These are phyloP conservation scores for Parotocinclus haroldoi DNA, from an alignment of 2,797 vertebrate genomes.

Conservation along the genomic window DNA sequence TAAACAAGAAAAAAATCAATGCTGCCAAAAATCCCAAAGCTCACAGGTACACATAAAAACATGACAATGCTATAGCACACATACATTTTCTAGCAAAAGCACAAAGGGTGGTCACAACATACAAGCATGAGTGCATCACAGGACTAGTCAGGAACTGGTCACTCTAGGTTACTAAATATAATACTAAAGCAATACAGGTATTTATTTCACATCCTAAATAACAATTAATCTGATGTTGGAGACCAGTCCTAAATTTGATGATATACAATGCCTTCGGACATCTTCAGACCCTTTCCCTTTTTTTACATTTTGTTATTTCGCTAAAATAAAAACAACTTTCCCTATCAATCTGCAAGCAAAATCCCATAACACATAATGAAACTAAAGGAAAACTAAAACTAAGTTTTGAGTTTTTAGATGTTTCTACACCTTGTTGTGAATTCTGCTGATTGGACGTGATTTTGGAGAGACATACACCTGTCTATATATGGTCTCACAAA, in stretches of 20 bases:
- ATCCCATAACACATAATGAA: no score
- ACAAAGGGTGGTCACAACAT: slow-evolving; percentile 1
- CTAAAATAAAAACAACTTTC: no score
- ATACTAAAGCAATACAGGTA: slow-evolving; percentile 57
- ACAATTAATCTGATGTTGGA: slow-evolving; percentile 80
- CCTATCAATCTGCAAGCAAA: no score
- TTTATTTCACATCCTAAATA: slow-evolving; percentile 65
- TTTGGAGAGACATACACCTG: no score
- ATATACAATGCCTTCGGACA: slow-evolving; percentile 30
- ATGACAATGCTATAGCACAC: slow-evolving; percentile 28
- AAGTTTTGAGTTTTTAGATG: no score
- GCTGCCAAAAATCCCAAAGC: slow-evolving; percentile 53
- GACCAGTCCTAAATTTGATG: slow-evolving; percentile 72
- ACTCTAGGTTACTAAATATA: slow-evolving; percentile 50
- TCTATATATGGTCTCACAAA: no score
- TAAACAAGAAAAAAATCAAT: slow-evolving; percentile 61
- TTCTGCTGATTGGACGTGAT: no score
- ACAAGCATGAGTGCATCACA: slow-evolving; percentile 43
- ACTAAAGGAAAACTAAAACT: no score
- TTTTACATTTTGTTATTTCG: no score
- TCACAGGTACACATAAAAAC: slow-evolving; percentile 36
- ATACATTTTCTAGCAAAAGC: slow-evolving; percentile 16
- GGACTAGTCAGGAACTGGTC: slow-evolving; percentile 47
- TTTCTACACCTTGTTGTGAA: no score
- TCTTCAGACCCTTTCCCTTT: no score